Conservation (phyloP, 2,797 vertebrate genomes). For the Mus minutoides region DNA sequence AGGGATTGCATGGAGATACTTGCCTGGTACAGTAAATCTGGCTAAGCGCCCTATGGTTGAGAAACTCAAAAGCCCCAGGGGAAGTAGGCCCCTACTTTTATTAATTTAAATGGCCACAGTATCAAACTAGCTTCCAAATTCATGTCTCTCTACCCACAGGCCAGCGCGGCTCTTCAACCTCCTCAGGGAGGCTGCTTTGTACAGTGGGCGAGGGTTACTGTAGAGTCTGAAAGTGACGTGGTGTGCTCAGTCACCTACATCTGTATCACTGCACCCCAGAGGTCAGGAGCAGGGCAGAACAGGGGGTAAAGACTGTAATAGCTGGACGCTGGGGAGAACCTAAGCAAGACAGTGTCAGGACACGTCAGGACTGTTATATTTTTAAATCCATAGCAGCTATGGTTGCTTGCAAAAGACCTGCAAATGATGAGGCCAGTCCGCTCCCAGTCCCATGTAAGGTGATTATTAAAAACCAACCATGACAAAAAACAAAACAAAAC, state of each 20-base stretch:
- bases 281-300: background rate
- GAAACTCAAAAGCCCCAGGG: background rate
- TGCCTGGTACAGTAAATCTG: background rate
- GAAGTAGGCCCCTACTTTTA: background rate
- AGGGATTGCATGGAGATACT: background rate
- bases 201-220: background rate
- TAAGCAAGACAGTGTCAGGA: background rate
- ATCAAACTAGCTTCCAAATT: background rate
- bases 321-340: background rate
- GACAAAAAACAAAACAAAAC: background rate
- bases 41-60: too few relatives aligned
- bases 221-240: background rate
- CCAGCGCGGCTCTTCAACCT: background rate
- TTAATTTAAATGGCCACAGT: background rate
- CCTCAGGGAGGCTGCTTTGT: background rate
- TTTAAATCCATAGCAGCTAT: background rate
- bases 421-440: background rate
- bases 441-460: background rate
- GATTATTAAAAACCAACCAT: background rate
- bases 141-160: background rate
- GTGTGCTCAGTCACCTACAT: background rate
- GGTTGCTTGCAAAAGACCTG: background rate
- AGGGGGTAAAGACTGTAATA: background rate
- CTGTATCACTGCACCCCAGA: background rate
- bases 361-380: background rate